Evolutionary conservation across 1,140 invertebrate species (phyloP), one percentile per base, ranked within the genome.

Genomic region (Drosophila ercepeae): DNA sequence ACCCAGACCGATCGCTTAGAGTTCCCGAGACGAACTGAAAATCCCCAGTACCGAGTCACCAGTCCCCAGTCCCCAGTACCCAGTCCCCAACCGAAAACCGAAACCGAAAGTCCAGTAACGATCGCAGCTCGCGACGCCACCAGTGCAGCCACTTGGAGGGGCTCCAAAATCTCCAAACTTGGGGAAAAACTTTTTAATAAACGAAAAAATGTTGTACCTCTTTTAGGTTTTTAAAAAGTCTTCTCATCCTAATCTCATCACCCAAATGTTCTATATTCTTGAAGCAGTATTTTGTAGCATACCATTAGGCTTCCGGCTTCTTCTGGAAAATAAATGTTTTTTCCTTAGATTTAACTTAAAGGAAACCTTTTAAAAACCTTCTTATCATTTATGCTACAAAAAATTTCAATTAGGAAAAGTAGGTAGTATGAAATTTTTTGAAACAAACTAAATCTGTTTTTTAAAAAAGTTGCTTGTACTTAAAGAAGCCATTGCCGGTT

Each of bases 21-120:
- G 78, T 81, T 86, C 52, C 78, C 79, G 78, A 84, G 81, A 84
- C 79, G 75, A 79, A 83, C 78, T 83, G 74, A 69, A 78, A 65
- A 73, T 39, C n/a, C 36, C n/a, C 36, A 16, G n/a, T n/a, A n/a
- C n/a, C n/a, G n/a, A n/a, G n/a, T n/a, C n/a, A n/a, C n/a, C n/a
- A n/a, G n/a, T n/a, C 1, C 6, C 29, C 2, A 2, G 58, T 55
- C 46, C 32, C 49, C 63, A 21, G n/a, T n/a, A 11, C 6, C 29
- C 2, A 2, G 58, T 55, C 46, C 32, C 49, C 63, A 21, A 21
- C 21, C 21, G 21, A 21, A 21, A 41, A 44, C 63, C 32, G 79
- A 86, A 84, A 84, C 72, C 65, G 76, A 86, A 84, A 86, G 81
- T 83, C 71, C 70, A 78, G 70, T 65, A 74, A 45, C 71, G 71